Conservation (phyloP, 2,888 invertebrate species). For the Crematogaster levior region DNA sequence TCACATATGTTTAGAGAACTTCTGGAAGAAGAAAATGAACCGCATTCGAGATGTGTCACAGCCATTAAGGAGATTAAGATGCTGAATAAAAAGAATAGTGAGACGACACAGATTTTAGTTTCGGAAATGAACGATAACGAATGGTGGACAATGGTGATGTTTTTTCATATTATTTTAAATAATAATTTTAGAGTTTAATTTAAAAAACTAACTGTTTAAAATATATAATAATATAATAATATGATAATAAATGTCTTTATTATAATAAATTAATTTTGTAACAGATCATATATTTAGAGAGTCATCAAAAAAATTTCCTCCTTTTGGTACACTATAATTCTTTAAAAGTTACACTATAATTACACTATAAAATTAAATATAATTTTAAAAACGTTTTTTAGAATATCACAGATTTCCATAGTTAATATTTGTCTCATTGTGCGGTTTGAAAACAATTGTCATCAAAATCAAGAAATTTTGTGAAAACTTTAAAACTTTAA, state of each 20-base stretch:
- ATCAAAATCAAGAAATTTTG: neutral
- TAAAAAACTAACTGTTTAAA: neutral
- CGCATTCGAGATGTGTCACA: conserved; percentile 76
- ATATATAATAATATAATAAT: neutral
- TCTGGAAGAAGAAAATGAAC: conserved; percentile 71
- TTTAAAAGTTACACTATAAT: conserved; percentile 2
- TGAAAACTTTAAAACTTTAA: neutral
- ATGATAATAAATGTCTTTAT: neutral
- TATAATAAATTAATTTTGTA: neutral
- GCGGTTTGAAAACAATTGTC: neutral
- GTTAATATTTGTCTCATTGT: neutral
- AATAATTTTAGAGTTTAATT: neutral
- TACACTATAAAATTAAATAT: too few relatives aligned
- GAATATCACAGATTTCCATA: neutral
- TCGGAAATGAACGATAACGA: conserved; percentile 81
- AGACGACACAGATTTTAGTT: conserved; percentile 75
- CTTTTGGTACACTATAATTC: neutral
- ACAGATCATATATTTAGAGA: neutral
- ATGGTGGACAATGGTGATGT: conserved; percentile 83
- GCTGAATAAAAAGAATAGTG: conserved; percentile 73
- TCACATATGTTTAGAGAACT: conserved; percentile 75
- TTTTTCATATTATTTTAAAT: neutral
- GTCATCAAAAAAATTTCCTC: neutral
- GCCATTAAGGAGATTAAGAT: conserved; percentile 73
- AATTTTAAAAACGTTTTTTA: too few relatives aligned